These are phyloP conservation scores for Lepidothrix coronata DNA, from an alignment of 2,113 vertebrate genomes.

Conservation along the genomic window DNA sequence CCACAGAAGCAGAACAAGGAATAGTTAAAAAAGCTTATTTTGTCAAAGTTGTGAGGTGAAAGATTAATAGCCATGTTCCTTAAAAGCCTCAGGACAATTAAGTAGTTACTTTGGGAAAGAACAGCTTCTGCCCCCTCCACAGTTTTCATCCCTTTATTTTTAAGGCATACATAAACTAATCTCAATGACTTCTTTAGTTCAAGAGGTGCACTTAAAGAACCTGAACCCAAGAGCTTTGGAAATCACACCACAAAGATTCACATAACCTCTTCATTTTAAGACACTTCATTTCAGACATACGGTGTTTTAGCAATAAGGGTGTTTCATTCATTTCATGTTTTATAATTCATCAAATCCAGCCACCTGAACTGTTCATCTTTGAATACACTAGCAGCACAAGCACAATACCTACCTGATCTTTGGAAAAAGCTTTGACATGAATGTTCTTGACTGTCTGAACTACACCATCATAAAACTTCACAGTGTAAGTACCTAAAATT, in stretches of 20 bases:
- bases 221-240: neutral
- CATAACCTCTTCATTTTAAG: neutral
- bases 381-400: neutral
- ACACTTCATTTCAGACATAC: neutral
- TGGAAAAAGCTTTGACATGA: slow-evolving; percentile 91
- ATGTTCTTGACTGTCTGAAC: slow-evolving; percentile 95
- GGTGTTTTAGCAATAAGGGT: neutral
- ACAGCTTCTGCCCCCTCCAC: neutral
- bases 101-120: neutral
- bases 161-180: neutral
- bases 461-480: slow-evolving; percentile 96
- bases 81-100: neutral
- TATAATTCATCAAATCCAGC: neutral
- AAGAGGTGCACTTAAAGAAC: neutral
- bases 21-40: neutral
- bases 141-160: neutral
- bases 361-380: neutral
- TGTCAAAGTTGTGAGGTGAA: neutral
- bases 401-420: slow-evolving; percentile 81
- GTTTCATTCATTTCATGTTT: neutral
- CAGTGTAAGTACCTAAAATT: slow-evolving; percentile 90
- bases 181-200: neutral
- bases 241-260: neutral
- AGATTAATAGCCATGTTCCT: neutral
- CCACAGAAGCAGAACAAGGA: neutral